These are phyloP conservation scores for Laterallus jamaicensis DNA, from an alignment of 2,113 vertebrate genomes.

Conservation along the genomic window DNA sequence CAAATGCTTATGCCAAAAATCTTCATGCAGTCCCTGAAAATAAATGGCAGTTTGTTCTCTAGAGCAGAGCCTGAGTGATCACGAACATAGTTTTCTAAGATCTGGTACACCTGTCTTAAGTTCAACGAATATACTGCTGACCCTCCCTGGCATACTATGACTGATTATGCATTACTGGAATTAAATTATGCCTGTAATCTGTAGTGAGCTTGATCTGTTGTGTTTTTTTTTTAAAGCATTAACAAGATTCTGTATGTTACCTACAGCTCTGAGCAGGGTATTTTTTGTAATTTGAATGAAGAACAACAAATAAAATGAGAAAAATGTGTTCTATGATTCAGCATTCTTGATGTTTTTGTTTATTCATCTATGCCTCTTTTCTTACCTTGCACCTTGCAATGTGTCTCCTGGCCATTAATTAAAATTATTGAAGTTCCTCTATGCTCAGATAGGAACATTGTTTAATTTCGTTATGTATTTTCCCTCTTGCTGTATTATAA, in stretches of 20 bases:
- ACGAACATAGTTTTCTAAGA: neutral
- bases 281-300: neutral
- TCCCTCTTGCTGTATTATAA: neutral
- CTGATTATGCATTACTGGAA: neutral
- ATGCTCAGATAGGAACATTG: neutral
- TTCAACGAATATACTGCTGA: neutral
- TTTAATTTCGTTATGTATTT: slow-evolving; percentile 22
- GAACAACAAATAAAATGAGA: neutral
- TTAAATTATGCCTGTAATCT: neutral
- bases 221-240: neutral
- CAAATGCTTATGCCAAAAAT: neutral
- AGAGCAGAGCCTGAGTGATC: neutral
- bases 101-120: neutral
- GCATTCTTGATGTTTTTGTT: neutral
- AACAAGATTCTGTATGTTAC: neutral
- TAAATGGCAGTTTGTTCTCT: neutral
- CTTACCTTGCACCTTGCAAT: neutral
- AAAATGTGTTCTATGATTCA: neutral
- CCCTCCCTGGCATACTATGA: neutral
- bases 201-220: neutral
- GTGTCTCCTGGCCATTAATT: slow-evolving; percentile 21
- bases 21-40: neutral
- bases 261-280: neutral
- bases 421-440: neutral
- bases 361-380: slow-evolving; percentile 2